Evolutionary conservation across 1,140 invertebrate genomes (phyloP), one percentile per base, ranked within the genome.

Genomic region (Sarcophaga bullata): DNA sequence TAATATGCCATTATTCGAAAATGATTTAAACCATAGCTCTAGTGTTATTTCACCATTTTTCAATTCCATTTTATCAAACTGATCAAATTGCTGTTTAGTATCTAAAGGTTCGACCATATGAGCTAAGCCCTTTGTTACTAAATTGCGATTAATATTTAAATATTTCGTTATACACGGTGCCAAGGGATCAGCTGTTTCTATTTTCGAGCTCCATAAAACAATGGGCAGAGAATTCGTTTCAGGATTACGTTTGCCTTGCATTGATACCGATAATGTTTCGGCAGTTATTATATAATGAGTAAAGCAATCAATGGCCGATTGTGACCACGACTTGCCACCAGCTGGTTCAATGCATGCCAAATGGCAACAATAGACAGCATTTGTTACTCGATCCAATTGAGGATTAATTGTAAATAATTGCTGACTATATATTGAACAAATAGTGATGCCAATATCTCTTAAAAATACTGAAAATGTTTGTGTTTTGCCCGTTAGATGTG

Each of bases 261-360:
- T 81, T 25, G 84, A 82, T 8, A 84, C 84, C 11, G 58, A 84
- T 6, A 85, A 50, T 3, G 83, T 76, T 11, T 82, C 48, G 73
- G 84, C 81, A 8, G 81, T 78, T n/a, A 15, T 76, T 17, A 84
- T 81, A 6, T 80, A 75, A 9, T 84, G 75, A 15, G 83, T 58
- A 25, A 87, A 84, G 25, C 81, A 83, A 72, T 87, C 86, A 6
- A 84, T 84, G 11, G 86, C 80, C 3, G 85, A 84, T 46, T 73
- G 52, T 5, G 85, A 84, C 86, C 86, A 87, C 37, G 82, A 82
- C 6, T 49, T 11, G 62, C 49, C 68, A 83, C 85, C 11, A n/a
- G 85, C 83, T 68, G 86, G 85, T 19, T 80, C 62, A n/a, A 87
- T 73, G 72, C 84, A 83, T 1, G 85, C 82, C 82, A 87, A 83